phyloP scores from a whole-genome alignment of 1,140 invertebrate species.

The Saccostrea cuccullata region DNA sequence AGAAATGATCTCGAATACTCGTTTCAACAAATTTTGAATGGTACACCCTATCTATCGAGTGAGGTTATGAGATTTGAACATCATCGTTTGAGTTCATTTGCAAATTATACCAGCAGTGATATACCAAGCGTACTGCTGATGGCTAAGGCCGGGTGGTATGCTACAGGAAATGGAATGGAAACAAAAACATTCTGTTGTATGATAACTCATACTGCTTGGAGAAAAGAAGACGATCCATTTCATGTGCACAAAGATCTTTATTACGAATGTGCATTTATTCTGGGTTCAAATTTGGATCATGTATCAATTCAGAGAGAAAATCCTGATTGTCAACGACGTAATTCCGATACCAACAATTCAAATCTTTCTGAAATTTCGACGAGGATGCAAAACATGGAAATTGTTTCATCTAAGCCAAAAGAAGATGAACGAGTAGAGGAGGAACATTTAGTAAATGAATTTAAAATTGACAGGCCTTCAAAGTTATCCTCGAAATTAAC shows the following conservation, averaged over 20 bases:
- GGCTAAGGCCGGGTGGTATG: slow-evolving; percentile 24
- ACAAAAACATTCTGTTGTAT: slow-evolving; percentile 31
- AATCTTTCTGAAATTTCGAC: neutral
- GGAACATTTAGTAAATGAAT: neutral
- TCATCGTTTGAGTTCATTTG: slow-evolving; percentile 21
- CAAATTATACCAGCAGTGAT: neutral
- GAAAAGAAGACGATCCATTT: neutral
- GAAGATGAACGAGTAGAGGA: no score
- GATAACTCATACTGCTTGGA: neutral
- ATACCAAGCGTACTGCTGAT: neutral
- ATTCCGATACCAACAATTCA: neutral
- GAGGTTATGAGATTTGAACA: slow-evolving; percentile 33
- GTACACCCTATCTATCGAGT: neutral
- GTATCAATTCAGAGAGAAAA: neutral
- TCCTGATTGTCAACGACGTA: neutral
- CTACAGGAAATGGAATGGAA: slow-evolving; percentile 18
- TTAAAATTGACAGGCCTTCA: neutral
- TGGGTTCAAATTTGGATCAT: neutral
- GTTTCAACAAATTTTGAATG: neutral
- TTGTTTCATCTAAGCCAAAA: neutral
- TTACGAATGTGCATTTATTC: neutral
- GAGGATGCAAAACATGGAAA: neutral
- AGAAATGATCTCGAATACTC: slow-evolving; percentile 14
- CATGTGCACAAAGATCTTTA: neutral
- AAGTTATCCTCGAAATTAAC: neutral